Evolutionary conservation across 2,797 vertebrate genomes (phyloP).

Genomic region (Tolypeutes matacus): DNA sequence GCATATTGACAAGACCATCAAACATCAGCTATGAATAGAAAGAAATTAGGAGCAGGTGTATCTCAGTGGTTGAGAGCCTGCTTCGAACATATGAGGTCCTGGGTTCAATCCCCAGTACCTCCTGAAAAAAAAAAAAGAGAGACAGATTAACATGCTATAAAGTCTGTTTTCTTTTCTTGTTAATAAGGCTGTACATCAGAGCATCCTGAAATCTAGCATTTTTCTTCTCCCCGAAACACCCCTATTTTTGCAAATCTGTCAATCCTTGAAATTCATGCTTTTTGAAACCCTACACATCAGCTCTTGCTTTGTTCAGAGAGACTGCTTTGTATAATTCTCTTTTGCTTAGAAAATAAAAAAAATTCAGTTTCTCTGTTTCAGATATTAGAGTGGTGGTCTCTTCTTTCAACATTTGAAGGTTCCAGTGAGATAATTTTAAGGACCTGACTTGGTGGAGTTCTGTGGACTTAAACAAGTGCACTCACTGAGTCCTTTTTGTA

Average conservation of each 20-base stretch:
- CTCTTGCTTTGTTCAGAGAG: slow-evolving; percentile 39
- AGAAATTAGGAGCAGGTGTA: not conserved
- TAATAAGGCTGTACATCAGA: slow-evolving; percentile 30
- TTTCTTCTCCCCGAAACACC: slow-evolving; percentile 26
- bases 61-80: no score
- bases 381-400: not conserved
- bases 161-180: slow-evolving; percentile 23
- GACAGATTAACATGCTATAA: not conserved
- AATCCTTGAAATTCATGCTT: slow-evolving; percentile 39
- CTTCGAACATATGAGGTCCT: no score
- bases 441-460: slow-evolving; percentile 30
- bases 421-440: slow-evolving; percentile 5
- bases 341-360: slow-evolving; percentile 5
- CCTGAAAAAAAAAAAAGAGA: no score
- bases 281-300: not conserved
- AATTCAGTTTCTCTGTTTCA: not conserved
- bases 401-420: slow-evolving; percentile 36
- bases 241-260: slow-evolving; percentile 11
- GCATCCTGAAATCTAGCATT: slow-evolving; percentile 14
- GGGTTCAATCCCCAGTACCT: no score
- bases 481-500: not conserved
- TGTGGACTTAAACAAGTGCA: not conserved
- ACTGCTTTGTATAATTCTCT: slow-evolving; percentile 17
- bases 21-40: not conserved
- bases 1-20: slow-evolving; percentile 4